These are phyloP conservation scores for Cheirogaleus major DNA, from an alignment of 2,797 vertebrate genomes.

Conservation along the genomic window DNA sequence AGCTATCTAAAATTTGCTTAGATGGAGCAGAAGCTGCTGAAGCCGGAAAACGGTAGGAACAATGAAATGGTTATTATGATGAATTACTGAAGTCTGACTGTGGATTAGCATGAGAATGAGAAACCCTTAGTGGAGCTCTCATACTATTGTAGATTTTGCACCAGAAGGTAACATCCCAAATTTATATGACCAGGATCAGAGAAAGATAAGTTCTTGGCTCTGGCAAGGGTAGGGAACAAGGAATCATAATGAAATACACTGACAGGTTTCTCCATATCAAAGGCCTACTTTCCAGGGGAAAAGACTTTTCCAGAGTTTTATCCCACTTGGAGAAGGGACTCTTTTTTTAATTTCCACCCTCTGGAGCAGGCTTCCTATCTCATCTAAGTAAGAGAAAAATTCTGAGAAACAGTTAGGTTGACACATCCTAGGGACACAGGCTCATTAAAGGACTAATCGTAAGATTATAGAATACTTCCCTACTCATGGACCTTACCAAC, in stretches of 20 bases:
- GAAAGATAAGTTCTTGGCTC: neutral
- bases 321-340: neutral
- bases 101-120: neutral
- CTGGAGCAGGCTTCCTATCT: neutral
- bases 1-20: neutral
- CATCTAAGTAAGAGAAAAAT: slow-evolving; percentile 4
- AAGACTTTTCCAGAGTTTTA: neutral
- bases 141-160: neutral
- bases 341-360: neutral
- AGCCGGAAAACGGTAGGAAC: neutral
- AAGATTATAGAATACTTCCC: slow-evolving; percentile 21
- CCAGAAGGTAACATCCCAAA: neutral
- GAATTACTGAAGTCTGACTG: neutral
- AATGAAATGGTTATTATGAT: neutral
- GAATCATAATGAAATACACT: neutral
- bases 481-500: neutral
- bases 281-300: neutral
- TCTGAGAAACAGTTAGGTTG: neutral
- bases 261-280: neutral
- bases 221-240: fast-evolving
- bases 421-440: neutral
- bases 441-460: slow-evolving; percentile 7
- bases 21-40: neutral
- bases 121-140: neutral
- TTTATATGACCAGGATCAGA: neutral